Evolutionary conservation across 2,888 invertebrate species (phyloP).

Genomic region (Adelphocoris suturalis): DNA sequence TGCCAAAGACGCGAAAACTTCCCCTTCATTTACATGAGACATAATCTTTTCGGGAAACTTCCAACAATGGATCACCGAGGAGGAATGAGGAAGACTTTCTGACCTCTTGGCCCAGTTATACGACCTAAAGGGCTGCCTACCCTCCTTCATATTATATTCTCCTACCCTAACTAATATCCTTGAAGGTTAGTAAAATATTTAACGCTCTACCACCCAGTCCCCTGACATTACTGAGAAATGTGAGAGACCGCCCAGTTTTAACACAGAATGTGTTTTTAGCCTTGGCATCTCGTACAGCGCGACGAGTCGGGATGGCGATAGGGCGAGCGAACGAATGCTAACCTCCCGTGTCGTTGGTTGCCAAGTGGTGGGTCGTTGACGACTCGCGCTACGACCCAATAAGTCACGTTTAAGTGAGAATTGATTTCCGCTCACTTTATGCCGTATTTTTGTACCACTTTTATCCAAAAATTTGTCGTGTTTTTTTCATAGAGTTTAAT

Average conservation of each 20-base stretch:
- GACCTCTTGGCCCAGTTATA: conserved; percentile 21
- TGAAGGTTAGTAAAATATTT: conserved; percentile 16
- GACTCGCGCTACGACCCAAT: no score
- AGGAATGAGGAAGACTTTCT: background rate
- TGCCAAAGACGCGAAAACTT: background rate
- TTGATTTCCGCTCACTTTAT: no score
- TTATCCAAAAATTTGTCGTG: no score
- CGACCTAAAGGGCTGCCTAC: background rate
- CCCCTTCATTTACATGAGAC: background rate
- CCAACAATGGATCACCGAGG: background rate
- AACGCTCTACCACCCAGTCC: background rate
- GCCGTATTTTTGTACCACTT: no score
- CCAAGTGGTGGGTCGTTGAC: no score
- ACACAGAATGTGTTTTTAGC: no score
- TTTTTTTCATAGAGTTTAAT: no score
- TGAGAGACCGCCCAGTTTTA: background rate
- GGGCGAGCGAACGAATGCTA: no score
- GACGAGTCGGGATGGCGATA: no score
- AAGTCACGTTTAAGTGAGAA: no score
- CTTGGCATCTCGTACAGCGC: no score
- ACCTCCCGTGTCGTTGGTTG: no score
- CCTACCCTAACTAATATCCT: background rate
- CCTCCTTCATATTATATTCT: conserved; percentile 15
- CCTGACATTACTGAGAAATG: background rate
- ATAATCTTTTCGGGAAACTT: conserved; percentile 25